Conservation (phyloP, 2,888 invertebrate species). For the Drosophila robusta region DNA sequence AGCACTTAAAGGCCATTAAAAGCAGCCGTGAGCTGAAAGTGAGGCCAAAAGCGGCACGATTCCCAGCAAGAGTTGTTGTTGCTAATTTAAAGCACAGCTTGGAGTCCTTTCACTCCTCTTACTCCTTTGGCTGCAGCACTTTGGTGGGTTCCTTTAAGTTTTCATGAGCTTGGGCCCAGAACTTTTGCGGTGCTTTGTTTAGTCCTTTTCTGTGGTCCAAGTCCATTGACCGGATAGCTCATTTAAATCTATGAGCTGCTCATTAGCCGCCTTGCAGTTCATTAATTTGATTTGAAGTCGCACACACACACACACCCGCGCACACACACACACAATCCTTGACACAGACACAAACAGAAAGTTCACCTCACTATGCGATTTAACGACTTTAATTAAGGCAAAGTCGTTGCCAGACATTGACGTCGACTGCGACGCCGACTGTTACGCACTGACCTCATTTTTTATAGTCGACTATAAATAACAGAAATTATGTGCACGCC, state of each 20-base stretch:
- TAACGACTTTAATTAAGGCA: conserved; percentile 77
- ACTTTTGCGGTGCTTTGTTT: conserved; percentile 7
- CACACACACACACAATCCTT: conserved; percentile 4
- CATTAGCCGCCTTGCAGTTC: conserved; percentile 62
- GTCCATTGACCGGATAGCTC: conserved; percentile 19
- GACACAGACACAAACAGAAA: not conserved
- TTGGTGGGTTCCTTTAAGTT: not conserved
- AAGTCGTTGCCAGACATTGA: conserved; percentile 58
- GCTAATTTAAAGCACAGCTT: conserved; percentile 14
- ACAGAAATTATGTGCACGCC: conserved; percentile 77
- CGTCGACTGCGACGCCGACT: conserved; percentile 36
- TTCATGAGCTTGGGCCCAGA: not conserved
- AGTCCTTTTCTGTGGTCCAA: conserved; percentile 18
- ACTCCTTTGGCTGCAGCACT: not conserved
- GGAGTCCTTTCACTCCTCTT: not conserved
- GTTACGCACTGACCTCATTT: conserved; percentile 74
- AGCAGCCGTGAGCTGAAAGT: conserved; percentile 32
- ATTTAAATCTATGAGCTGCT: conserved; percentile 71
- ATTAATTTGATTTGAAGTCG: conserved; percentile 69
- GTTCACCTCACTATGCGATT: conserved; percentile 46
- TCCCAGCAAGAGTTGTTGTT: conserved; percentile 11
- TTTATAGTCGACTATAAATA: conserved; percentile 75
- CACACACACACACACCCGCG: conserved; percentile 5
- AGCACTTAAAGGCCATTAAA: conserved; percentile 42
- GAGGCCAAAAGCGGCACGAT: conserved; percentile 2